Conservation (phyloP, 1,140 invertebrate genomes). For the Cydia fagiglandana region DNA sequence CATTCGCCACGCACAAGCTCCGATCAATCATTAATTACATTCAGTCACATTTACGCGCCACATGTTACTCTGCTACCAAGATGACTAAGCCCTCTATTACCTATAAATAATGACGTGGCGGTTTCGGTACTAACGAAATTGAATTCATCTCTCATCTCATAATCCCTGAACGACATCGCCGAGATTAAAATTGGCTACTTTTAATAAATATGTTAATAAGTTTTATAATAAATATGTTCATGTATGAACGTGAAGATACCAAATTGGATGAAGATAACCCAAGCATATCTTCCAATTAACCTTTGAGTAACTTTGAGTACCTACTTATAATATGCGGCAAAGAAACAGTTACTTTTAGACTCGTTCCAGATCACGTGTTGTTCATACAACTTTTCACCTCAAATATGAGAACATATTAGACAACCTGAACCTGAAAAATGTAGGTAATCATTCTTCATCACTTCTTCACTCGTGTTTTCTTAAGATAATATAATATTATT, state of each 20-base stretch:
- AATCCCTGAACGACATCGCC: conserved; percentile 9
- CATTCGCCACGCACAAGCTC: conserved; percentile 48
- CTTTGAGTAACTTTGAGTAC: neutral
- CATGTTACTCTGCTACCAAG: conserved; percentile 55
- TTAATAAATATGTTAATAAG: conserved; percentile 29
- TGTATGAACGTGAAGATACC: neutral
- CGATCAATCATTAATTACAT: conserved; percentile 77
- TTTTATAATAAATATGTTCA: neutral
- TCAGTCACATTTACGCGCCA: conserved; percentile 73
- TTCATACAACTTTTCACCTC: too few relatives aligned
- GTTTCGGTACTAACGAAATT: conserved; percentile 1
- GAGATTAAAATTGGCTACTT: conserved; percentile 15
- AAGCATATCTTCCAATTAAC: neutral
- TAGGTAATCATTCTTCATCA: too few relatives aligned
- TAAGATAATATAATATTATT: too few relatives aligned
- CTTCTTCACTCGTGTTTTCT: too few relatives aligned
- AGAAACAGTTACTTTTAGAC: too few relatives aligned
- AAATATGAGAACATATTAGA: too few relatives aligned
- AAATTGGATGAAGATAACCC: neutral
- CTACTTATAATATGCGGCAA: neutral
- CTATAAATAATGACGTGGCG: conserved; percentile 25
- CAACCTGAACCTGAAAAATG: too few relatives aligned
- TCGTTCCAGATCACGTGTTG: too few relatives aligned
- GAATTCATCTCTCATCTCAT: conserved; percentile 15
- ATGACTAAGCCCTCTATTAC: conserved; percentile 33